Base-by-base conservation (phyloP, 2,888 invertebrate genomes). In the Nomada lathburiana region DNA sequence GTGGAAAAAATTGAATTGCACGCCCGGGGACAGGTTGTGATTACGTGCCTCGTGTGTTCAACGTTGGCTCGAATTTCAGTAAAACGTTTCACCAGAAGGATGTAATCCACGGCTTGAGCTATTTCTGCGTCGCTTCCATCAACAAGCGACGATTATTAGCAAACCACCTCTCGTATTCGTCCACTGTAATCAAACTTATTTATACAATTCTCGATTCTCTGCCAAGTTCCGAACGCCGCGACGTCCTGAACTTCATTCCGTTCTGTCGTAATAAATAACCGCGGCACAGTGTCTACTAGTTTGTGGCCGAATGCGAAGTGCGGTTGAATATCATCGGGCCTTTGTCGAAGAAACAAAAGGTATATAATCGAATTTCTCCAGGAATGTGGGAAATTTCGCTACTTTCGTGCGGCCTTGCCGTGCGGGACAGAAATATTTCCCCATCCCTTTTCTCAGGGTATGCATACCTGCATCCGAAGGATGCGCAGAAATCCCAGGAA, bases 371-470 rank as follows among this genome's bases (percentile, higher is more conserved):
- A 80, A 60, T 80, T 65, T 70, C n/a, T 26, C 23, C 9, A 16
- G 67, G 23, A 74, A 80, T 65, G 65, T 70, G 81, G 74, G 81
- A 62, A 70, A 80, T 69, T 79, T 18, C 29, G 55, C 52, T 42
- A 53, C 52, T 52, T 69, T 57, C 71, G 16, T 2, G n/a, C 16
- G 10, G n/a, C 13, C 36, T 36, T 36, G 11, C 20, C 53, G 11
- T 11, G 47, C 23, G 20, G 20, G 53, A 9, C 20, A n/a, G 60
- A 50, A 59, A 74, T 7, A 42, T 57, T 60, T 69, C 47, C 36
- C 16, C 53, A 60, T 63, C 69, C 63, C 64, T 75, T 44, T 50
- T 23, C 52, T 36, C 26, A 10, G 29, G 26, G n/a, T 53, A 53
- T 20, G 20, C 29, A 18, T 52, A 59, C 64, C 57, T 75, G 74